Base-by-base conservation (phyloP, 2,888 invertebrate genomes). In the Conistra vaccinii region DNA sequence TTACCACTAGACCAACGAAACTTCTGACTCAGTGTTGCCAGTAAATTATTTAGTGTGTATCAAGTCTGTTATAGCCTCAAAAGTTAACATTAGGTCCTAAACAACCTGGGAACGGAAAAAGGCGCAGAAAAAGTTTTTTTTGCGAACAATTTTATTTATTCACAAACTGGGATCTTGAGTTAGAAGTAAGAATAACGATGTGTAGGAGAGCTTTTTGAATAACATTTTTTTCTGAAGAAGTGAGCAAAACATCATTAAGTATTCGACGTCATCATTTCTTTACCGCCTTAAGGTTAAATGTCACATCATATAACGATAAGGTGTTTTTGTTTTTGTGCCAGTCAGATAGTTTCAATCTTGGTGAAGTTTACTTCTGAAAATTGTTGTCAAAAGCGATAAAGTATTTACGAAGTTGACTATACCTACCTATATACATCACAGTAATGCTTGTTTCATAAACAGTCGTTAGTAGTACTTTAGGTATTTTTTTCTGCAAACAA, bases 111-210 rank as follows among this genome's bases (percentile, higher is more conserved):
- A 23, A 26, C 23, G 17, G 32, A 39, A 42, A 69, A 32, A 6
- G 57, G 17, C 2, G 9, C 29, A 12, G 39, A 55, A 80, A 73
- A 80, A 61, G 17, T 80, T 69, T 68, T 63, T 42, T 55, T 60
- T 42, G 23, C 7, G 23, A 68, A 48, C 26, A 9, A 12, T 48
- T 69, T 45, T 69, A 14, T 69, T 73, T 73, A 77, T 69, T 45
- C 42, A n/a, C 57, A 68, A 55, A 51, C 55, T 45, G 12, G 14
- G 17, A 67, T 51, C 23, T 51, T 42, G n/a, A 51, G 26, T 67
- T 42, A 45, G 2, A 51, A n/a, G n/a, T n/a, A n/a, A n/a, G n/a
- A 53, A 61, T 53, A 75, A 55, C 9, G 12, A 58, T 5, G 5
- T 23, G 3, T 17, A 7, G 10, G 12, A 45, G 23, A 14, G 23